Percentiles rank a stretch among this genome's conserved stretches.
phyloP scores from a whole-genome alignment of 1,140 invertebrate species.

The Drosophila sucinea region DNA sequence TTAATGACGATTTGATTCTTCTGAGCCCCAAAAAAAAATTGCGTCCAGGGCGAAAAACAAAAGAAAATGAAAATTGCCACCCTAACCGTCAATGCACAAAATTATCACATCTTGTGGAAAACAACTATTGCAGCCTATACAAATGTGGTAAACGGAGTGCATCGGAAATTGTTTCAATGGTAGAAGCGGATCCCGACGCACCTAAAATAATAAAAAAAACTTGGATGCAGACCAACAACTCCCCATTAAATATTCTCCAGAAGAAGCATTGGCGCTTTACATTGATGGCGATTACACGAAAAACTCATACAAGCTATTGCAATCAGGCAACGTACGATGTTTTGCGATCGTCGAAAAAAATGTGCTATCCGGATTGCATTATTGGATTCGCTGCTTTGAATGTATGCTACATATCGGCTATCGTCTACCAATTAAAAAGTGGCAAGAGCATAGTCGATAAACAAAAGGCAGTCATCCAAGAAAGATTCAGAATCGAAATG shows the following conservation, averaged over 20 bases:
- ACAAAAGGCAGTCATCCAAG: too few relatives aligned
- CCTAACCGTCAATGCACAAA: background rate
- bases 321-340: background rate
- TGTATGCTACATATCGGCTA: too few relatives aligned
- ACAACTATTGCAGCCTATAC: background rate
- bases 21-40: background rate
- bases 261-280: conserved; percentile 3
- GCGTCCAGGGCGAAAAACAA: background rate
- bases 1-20: background rate
- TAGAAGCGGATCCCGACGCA: background rate
- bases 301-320: background rate
- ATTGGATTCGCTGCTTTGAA: too few relatives aligned
- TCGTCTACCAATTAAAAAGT: too few relatives aligned
- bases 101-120: conserved; percentile 1
- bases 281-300: background rate
- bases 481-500: too few relatives aligned
- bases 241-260: conserved; percentile 1
- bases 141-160: background rate
- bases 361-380: too few relatives aligned
- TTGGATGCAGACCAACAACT: background rate
- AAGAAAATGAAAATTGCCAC: background rate
- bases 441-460: too few relatives aligned
- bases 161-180: conserved; percentile 2
- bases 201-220: background rate
- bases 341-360: too few relatives aligned